A percentile compares a stretch with the other conserved stretches of the same genome.
Evolutionary conservation across 2,888 invertebrate species (phyloP).

Genomic region (Hyles lineata): DNA sequence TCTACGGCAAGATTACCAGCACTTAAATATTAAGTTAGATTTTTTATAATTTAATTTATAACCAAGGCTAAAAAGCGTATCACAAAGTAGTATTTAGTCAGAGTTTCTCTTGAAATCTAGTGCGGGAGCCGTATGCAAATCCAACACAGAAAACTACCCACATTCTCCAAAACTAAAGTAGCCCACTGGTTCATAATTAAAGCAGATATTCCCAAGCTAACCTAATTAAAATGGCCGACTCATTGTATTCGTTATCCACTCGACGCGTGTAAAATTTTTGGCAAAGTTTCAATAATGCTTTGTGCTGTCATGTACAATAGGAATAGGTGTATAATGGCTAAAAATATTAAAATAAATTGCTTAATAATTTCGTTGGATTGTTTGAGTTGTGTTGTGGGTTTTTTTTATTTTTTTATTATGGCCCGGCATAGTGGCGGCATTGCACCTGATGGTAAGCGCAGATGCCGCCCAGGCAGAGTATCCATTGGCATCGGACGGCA

Average conservation of each 20-base stretch:
- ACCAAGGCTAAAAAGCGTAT: too few relatives aligned
- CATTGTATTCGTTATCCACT: conserved; percentile 18
- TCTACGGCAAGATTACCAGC: too few relatives aligned
- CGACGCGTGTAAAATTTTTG: conserved; percentile 26
- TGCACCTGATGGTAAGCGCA: too few relatives aligned
- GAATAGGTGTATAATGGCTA: conserved; percentile 24
- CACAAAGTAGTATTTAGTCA: background rate
- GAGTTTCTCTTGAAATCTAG: background rate
- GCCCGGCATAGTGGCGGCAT: too few relatives aligned
- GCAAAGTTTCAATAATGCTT: conserved; percentile 30
- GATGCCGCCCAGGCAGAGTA: too few relatives aligned
- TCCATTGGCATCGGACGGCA: too few relatives aligned
- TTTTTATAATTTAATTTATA: too few relatives aligned
- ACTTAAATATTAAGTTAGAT: too few relatives aligned
- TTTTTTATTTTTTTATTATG: too few relatives aligned
- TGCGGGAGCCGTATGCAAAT: conserved; percentile 1
- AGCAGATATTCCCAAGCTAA: conserved; percentile 23
- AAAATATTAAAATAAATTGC: conserved; percentile 10
- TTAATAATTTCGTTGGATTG: background rate
- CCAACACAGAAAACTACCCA: conserved; percentile 6
- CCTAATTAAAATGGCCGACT: conserved; percentile 27
- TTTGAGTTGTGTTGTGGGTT: background rate
- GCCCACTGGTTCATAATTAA: conserved; percentile 19
- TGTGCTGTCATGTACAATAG: conserved; percentile 7
- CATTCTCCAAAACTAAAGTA: background rate